Conservation (phyloP, 2,888 invertebrate genomes). For the Suillia variegata region DNA sequence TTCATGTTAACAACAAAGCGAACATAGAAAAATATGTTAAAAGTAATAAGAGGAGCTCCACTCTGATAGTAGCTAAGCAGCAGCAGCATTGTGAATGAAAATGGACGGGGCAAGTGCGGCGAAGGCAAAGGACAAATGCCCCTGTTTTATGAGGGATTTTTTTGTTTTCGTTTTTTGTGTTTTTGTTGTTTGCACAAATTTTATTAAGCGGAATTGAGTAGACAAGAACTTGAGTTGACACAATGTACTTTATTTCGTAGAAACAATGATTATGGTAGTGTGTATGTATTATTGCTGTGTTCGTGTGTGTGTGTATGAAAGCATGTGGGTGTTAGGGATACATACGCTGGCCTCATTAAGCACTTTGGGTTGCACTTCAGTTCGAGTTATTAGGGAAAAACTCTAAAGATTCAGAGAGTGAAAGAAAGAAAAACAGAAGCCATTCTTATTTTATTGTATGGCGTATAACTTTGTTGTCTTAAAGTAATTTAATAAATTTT, state of each 20-base stretch:
- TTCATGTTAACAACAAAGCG: conserved; percentile 16
- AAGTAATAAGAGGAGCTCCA: conserved; percentile 1
- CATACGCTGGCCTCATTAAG: not conserved
- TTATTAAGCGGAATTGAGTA: conserved; percentile 24
- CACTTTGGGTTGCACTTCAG: no score
- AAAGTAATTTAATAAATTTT: no score
- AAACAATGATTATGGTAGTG: not conserved
- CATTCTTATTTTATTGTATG: no score
- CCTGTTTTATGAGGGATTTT: not conserved
- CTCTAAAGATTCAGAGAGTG: no score
- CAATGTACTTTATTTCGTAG: not conserved
- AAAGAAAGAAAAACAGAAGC: no score
- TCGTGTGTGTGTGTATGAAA: not conserved
- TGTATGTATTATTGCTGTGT: not conserved
- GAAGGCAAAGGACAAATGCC: not conserved
- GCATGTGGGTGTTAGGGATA: not conserved
- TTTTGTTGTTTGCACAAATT: conserved; percentile 9
- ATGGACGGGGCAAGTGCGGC: not conserved
- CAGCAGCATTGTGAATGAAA: not conserved
- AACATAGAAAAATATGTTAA: conserved; percentile 14
- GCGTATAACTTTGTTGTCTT: no score
- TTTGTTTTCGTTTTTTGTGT: not conserved
- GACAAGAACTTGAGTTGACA: conserved; percentile 7
- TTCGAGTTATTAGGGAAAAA: not conserved
- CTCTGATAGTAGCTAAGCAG: not conserved